phyloP scores from a whole-genome alignment of 2,888 invertebrate genomes.

The Cosmia pyralina region DNA sequence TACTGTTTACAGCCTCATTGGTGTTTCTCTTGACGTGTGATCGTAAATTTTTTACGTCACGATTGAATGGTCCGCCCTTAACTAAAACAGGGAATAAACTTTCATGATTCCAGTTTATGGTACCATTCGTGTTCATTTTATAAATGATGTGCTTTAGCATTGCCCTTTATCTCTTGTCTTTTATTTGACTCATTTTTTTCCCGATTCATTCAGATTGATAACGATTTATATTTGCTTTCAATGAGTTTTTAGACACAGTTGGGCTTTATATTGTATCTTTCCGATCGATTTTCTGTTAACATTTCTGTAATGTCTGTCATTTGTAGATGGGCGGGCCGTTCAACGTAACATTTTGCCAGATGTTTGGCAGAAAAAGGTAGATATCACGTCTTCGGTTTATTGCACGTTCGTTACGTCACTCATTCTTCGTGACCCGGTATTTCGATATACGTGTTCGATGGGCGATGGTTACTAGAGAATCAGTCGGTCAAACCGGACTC shows the following conservation, averaged over 20 bases:
- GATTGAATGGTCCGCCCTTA: constrained; percentile 88
- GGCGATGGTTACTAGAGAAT: constrained; percentile 74
- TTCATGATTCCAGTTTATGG: constrained; percentile 88
- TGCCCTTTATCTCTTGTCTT: constrained; percentile 75
- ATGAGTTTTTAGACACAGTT: constrained; percentile 33
- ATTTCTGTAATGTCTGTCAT: constrained; percentile 65
- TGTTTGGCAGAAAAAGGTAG: constrained; percentile 75
- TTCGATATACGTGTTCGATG: constrained; percentile 83
- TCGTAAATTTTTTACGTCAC: constrained; percentile 89
- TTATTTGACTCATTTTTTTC: constrained; percentile 57
- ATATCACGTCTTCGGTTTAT: constrained; percentile 88
- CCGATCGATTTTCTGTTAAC: constrained; percentile 44
- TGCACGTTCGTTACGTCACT: constrained; percentile 82
- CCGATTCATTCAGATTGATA: constrained; percentile 48
- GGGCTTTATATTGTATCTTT: constrained; percentile 28
- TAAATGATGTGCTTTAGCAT: constrained; percentile 85
- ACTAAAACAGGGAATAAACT: constrained; percentile 89
- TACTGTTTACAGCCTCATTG: constrained; percentile 88
- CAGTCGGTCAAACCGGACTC: constrained; percentile 59
- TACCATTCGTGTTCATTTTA: constrained; percentile 88
- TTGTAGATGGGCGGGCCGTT: constrained; percentile 68
- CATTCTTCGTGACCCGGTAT: constrained; percentile 78
- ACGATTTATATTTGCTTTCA: constrained; percentile 42
- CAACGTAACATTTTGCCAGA: constrained; percentile 72
- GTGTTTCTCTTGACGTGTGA: constrained; percentile 89